Percentiles rank a stretch among this genome's conserved stretches.
phyloP scores from a whole-genome alignment of 2,113 vertebrate species.

The Geococcyx californianus region DNA sequence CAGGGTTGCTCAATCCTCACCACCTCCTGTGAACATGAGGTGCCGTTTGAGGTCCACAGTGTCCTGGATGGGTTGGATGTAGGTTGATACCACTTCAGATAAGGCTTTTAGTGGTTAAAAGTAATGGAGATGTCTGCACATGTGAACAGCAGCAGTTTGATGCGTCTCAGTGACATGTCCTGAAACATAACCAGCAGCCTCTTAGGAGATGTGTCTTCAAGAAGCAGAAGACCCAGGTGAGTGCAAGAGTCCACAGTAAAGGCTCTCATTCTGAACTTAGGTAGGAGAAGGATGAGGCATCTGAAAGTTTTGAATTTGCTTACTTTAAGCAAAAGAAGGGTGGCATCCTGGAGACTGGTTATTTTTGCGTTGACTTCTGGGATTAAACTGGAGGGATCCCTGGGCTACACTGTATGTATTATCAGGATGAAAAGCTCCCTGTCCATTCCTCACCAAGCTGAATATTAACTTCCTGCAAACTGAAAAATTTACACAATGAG shows the following conservation, averaged over 20 bases:
- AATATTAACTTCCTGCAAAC: background rate
- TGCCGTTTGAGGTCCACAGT: background rate
- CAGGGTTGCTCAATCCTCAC: background rate
- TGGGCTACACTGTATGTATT: background rate
- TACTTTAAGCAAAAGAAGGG: background rate
- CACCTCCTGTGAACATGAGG: background rate
- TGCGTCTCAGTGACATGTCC: fast-evolving
- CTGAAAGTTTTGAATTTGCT: background rate
- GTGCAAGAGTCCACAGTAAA: background rate
- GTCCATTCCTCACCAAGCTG: background rate
- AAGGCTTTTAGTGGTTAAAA: background rate
- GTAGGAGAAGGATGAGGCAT: background rate
- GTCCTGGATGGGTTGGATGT: background rate
- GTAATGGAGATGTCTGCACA: background rate
- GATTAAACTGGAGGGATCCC: background rate
- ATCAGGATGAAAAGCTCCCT: background rate
- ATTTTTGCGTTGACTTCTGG: constrained; percentile 15
- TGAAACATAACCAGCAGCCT: background rate
- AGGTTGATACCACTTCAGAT: background rate
- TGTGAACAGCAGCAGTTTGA: background rate
- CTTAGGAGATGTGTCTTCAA: background rate
- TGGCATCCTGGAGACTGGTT: background rate
- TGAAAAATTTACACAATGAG: background rate
- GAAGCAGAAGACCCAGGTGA: background rate
- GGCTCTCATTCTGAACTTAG: background rate